Base-by-base conservation (phyloP, 2,888 invertebrate genomes). In the Patella pellucida region DNA sequence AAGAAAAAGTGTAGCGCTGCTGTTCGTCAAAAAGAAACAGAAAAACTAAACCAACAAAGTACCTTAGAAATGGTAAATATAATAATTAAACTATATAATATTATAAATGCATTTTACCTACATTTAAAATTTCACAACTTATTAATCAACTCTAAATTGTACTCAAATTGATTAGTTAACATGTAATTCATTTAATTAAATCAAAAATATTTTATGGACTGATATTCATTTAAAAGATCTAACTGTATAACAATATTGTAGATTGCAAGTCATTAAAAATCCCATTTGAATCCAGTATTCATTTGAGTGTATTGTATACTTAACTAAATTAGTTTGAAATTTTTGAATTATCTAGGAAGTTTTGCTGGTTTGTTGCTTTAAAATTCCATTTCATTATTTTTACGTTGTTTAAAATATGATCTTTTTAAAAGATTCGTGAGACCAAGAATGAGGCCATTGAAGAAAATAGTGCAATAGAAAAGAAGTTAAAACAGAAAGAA, bases 21-120 rank as follows among this genome's bases (percentile, higher is more conserved):
- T 7, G 76, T 83, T 1, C 83, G 79, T 16, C 75, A 76, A 68
- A 81, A 78, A 54, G 81, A 82, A 31, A 78, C 83, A 27, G 80
- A 80, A 73, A 83, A 83, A 69, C 83, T 86, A 41, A 80, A 78
- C 12, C 75, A 81, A 51, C 73, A 73, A 51, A 83, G 83, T 69
- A 78, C 78, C 15, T 52, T 85, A 50, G 89, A 88, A 77, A 85
- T 87, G 82, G 86, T 87, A 77, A 68, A 71, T 16, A 56, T 15
- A 23, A 54, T 69, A 56, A 16, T 69, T 2, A 15, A 52, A 51
- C 15, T 23, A 12, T 16, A 11, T 23, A 7, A 67, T 4, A 69
- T 14, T 62, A n/a, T 62, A 54, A 1, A 19, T 68, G 2, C 51
- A 19, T 19, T 52, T 69, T 50, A 4, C 2, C 23, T 51, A 16